These are phyloP conservation scores for Palythoa grandis DNA, from an alignment of 92 coral and sea anemone species.

Conservation along the genomic window DNA sequence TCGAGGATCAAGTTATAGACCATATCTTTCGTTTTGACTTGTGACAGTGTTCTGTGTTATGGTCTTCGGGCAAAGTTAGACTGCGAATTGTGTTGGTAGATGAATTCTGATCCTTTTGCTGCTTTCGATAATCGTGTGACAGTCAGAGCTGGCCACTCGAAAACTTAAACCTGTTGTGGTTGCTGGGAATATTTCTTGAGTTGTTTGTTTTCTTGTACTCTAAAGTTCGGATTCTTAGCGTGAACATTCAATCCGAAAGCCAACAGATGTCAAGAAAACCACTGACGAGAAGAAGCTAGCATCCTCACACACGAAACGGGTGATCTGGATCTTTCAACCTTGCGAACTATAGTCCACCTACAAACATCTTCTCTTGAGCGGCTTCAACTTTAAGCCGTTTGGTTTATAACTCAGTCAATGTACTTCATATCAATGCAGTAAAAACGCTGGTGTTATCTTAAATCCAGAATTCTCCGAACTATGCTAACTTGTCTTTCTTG, in stretches of 20 bases:
- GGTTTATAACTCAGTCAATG: conserved; percentile 8
- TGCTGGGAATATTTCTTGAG: neutral
- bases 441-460: neutral
- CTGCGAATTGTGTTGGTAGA: conserved; percentile 11
- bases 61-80: neutral
- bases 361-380: neutral
- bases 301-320: conserved; percentile 16
- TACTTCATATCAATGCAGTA: conserved; percentile 18
- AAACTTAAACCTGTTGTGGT: conserved; percentile 15
- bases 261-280: conserved; percentile 7
- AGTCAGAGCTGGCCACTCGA: conserved; percentile 21
- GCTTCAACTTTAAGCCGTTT: conserved; percentile 8
- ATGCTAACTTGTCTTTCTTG: conserved; percentile 19
- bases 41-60: neutral
- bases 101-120: neutral
- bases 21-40: neutral
- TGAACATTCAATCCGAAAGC: neutral
- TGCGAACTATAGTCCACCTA: conserved; percentile 33
- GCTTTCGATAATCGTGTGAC: conserved; percentile 28
- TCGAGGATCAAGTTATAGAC: conserved; percentile 17
- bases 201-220: neutral
- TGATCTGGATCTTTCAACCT: conserved; percentile 34
- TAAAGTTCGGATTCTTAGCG: neutral
- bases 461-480: neutral
- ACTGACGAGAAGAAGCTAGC: neutral